These are phyloP conservation scores for Hirudo medicinalis DNA, from an alignment of 1,140 invertebrate species.

Conservation along the genomic window DNA sequence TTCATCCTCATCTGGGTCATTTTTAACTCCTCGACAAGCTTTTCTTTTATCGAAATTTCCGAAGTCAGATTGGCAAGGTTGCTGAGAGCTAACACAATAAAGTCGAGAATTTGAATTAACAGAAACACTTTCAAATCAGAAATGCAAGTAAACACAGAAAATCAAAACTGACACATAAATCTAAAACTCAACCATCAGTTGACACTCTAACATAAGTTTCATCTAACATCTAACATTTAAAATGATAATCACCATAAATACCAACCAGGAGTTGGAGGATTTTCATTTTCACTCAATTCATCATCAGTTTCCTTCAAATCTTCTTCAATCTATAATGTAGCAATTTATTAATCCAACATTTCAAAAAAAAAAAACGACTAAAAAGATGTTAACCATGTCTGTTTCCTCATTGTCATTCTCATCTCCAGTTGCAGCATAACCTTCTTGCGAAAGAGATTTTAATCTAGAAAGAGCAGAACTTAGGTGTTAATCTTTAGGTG, in stretches of 20 bases:
- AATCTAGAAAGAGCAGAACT: not conserved
- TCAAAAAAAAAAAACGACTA: no score
- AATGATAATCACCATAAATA: not conserved
- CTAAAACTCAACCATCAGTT: no score
- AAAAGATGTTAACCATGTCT: no score
- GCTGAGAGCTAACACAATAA: conserved; percentile 40
- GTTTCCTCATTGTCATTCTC: not conserved
- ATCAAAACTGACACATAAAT: not conserved
- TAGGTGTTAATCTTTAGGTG: no score
- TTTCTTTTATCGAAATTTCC: conserved; percentile 79
- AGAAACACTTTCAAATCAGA: not conserved
- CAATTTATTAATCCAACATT: no score
- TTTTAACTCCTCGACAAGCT: conserved; percentile 84
- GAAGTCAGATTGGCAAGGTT: conserved; percentile 71
- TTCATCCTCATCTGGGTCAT: conserved; percentile 66
- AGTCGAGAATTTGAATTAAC: not conserved
- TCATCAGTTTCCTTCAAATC: no score
- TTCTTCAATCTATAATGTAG: no score
- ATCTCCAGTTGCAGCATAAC: not conserved
- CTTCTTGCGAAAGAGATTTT: not conserved
- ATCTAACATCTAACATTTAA: not conserved
- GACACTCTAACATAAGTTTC: no score
- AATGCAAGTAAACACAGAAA: not conserved
- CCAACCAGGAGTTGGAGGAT: not conserved
- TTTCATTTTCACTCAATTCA: no score